Percentiles rank a stretch among this genome's conserved stretches.
phyloP scores from a whole-genome alignment of 2,888 invertebrate genomes.

The Petrolisthes manimaculis region DNA sequence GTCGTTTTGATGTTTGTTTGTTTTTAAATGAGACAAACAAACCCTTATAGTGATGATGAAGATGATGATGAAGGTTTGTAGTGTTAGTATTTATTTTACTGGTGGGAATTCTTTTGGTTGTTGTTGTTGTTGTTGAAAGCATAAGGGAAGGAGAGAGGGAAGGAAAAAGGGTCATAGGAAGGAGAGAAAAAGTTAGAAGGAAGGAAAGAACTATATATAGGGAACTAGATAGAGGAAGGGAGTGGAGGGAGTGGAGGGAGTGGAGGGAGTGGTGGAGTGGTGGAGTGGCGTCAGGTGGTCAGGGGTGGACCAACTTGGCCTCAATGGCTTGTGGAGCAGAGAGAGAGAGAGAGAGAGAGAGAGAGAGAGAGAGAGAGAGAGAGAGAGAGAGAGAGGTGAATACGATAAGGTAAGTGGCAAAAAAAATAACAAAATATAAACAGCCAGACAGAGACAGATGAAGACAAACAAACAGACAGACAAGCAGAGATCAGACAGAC shows the following conservation, averaged over 20 bases:
- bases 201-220: neutral
- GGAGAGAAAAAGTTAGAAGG: neutral
- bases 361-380: neutral
- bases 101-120: too few species aligned
- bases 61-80: neutral
- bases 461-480: neutral
- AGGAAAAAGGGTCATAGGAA: neutral
- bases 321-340: neutral
- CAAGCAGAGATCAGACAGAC: neutral
- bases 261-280: neutral
- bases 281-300: neutral
- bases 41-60: neutral
- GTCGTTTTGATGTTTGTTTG: too few species aligned
- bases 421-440: neutral
- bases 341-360: neutral
- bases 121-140: too few species aligned
- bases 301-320: neutral
- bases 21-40: neutral
- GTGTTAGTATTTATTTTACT: too few species aligned
- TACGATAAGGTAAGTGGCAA: neutral
- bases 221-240: neutral
- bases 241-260: too few species aligned
- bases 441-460: neutral
- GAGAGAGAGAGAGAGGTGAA: neutral
- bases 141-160: neutral